Conservation (phyloP, 1,140 invertebrate species). For the Rhopalosiphum maidis region DNA sequence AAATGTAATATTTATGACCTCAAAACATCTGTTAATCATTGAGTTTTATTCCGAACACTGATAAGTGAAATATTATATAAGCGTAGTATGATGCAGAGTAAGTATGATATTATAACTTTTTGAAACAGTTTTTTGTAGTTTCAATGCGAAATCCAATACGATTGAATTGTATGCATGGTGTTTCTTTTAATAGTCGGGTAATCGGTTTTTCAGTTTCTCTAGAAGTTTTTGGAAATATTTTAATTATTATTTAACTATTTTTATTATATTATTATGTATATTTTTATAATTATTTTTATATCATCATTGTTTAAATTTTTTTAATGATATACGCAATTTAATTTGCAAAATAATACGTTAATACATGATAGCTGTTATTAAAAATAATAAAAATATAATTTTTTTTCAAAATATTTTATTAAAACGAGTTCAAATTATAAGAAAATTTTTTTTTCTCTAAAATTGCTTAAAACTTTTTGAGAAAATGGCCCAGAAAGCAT, state of each 20-base stretch:
- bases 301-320: too few species aligned
- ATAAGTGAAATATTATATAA: background rate
- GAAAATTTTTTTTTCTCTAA: background rate
- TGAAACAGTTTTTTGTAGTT: background rate
- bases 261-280: background rate
- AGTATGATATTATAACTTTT: background rate
- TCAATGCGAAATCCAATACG: background rate
- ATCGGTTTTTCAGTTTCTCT: background rate
- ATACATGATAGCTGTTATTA: background rate
- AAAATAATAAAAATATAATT: background rate
- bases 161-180: background rate
- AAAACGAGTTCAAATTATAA: background rate
- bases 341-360: background rate
- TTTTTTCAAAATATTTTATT: background rate
- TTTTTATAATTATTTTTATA: too few species aligned
- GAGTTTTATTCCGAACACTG: background rate
- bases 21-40: background rate
- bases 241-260: background rate
- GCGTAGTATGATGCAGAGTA: background rate
- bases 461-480: background rate
- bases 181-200: background rate
- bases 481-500: background rate
- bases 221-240: background rate
- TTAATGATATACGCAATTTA: too few species aligned
- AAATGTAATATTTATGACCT: background rate